Conservation (phyloP, 2,113 vertebrate genomes). For the Heteronetta atricapilla region DNA sequence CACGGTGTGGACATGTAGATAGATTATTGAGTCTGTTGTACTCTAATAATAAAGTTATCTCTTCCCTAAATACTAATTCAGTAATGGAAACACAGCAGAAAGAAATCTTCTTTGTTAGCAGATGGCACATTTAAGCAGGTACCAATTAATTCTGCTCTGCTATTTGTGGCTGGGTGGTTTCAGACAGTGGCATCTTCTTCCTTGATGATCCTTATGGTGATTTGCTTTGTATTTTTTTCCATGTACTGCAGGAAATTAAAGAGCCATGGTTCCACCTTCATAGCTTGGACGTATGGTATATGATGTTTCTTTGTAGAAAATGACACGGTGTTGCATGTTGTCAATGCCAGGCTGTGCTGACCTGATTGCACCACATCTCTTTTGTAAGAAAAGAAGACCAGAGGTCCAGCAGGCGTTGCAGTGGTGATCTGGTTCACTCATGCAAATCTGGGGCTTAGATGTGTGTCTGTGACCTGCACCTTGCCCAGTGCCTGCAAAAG, state of each 20-base stretch:
- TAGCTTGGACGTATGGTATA: rapidly evolving
- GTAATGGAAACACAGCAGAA: not conserved
- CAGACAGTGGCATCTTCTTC: not conserved
- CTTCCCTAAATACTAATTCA: not conserved
- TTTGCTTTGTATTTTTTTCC: not conserved
- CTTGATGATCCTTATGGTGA: not conserved
- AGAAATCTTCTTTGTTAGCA: not conserved
- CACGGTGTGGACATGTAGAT: not conserved
- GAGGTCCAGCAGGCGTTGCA: rapidly evolving
- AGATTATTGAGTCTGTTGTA: not conserved
- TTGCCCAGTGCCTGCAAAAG: rapidly evolving
- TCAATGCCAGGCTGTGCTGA: rapidly evolving
- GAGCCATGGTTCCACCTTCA: not conserved
- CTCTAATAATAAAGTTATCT: not conserved
- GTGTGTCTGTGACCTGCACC: not conserved
- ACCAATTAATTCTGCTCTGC: not conserved
- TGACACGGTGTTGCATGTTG: rapidly evolving
- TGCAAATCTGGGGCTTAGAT: not conserved
- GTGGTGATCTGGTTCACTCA: not conserved
- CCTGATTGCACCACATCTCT: rapidly evolving
- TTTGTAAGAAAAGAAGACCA: not conserved
- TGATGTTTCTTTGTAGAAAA: not conserved
- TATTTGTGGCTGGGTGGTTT: not conserved
- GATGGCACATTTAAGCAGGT: not conserved
- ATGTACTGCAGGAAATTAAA: not conserved